A percentile compares a stretch with the other conserved stretches of the same genome.
Conservation (phyloP, 2,797 vertebrate genomes). For the Rhynchonycteris naso region DNA sequence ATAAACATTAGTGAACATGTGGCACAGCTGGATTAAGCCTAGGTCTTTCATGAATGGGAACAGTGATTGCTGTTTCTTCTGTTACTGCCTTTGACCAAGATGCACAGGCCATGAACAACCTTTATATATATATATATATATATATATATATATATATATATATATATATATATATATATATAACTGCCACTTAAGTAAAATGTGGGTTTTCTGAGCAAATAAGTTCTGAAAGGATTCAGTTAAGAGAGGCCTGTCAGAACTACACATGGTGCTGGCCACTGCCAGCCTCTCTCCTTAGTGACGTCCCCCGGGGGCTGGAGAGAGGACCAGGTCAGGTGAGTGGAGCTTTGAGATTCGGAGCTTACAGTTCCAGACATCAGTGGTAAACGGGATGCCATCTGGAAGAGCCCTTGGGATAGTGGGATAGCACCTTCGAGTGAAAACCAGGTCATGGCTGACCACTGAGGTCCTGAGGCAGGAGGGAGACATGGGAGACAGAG, state of each 20-base stretch:
- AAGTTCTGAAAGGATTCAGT: neutral
- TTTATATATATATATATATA: too few species aligned
- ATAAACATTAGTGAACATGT: neutral
- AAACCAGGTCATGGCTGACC: neutral
- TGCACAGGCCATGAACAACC: neutral
- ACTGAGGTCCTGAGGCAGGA: neutral
- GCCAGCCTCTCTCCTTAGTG: neutral
- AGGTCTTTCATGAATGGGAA: neutral
- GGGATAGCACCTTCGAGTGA: neutral
- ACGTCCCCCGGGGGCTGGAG: neutral
- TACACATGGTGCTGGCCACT: rapidly evolving
- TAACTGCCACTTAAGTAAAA: neutral
- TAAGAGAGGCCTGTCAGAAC: neutral
- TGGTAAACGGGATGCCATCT: neutral
- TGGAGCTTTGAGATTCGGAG: neutral
- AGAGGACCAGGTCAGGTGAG: neutral
- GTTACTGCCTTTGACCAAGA: neutral
- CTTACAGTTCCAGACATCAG: neutral
- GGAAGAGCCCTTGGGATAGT: neutral
- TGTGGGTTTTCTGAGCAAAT: neutral
- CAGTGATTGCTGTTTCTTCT: neutral
- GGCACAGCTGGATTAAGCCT: neutral
- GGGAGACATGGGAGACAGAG: neutral
- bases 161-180: too few species aligned
- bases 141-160: too few species aligned